Evolutionary conservation across 2,113 vertebrate species (phyloP).

Genomic region (Ophthalmolycus amberensis): DNA sequence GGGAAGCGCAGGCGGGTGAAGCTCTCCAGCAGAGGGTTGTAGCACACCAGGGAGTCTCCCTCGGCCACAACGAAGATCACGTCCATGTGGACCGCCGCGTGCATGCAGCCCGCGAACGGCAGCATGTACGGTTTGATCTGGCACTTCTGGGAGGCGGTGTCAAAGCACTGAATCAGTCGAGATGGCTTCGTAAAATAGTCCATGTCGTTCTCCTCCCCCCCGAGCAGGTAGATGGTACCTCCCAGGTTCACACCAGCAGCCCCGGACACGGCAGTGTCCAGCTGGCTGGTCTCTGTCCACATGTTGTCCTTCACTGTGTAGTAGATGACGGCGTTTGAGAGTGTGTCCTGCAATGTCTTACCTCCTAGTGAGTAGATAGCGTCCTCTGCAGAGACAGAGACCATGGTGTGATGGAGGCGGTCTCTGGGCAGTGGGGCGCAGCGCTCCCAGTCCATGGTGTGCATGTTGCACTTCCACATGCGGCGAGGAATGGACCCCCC

Average conservation of each 20-base stretch:
- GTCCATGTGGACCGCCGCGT: constrained; percentile 96
- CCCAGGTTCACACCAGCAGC: constrained; percentile 95
- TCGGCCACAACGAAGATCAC: constrained; percentile 96
- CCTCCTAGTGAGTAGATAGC: constrained; percentile 96
- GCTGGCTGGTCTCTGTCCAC: constrained; percentile 95
- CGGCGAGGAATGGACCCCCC: constrained; percentile 97
- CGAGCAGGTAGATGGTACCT: constrained; percentile 95
- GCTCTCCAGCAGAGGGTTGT: constrained; percentile 96
- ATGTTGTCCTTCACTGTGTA: constrained; percentile 96
- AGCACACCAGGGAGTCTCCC: constrained; percentile 95
- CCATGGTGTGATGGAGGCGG: constrained; percentile 96
- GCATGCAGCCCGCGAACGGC: constrained; percentile 96
- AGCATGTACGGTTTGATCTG: constrained; percentile 94
- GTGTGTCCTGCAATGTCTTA: constrained; percentile 95
- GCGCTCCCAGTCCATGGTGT: constrained; percentile 98
- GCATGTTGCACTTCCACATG: constrained; percentile 99
- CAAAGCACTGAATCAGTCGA: constrained; percentile 97
- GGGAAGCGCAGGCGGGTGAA: constrained; percentile 97
- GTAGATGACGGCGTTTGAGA: constrained; percentile 96
- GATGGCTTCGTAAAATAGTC: constrained; percentile 99
- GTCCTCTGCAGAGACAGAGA: constrained; percentile 91
- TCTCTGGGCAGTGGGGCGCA: constrained; percentile 96
- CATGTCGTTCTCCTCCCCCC: constrained; percentile 97
- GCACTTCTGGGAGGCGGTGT: constrained; percentile 92
- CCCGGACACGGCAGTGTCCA: constrained; percentile 95